Conservation (phyloP, 2,888 invertebrate species). For the Drosophila yooni region DNA sequence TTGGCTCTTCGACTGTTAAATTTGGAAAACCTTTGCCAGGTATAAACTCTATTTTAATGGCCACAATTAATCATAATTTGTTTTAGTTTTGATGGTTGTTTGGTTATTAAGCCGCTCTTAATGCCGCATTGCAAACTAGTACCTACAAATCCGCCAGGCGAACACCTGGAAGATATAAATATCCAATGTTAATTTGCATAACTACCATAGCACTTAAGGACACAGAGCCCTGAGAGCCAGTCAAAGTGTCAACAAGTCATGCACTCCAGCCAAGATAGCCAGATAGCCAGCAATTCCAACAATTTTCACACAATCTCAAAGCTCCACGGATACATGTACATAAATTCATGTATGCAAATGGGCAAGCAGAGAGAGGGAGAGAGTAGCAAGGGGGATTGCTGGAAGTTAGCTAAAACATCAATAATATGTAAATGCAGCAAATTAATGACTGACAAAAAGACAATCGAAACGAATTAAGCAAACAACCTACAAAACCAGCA, state of each 20-base stretch:
- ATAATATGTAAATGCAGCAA: constrained; percentile 81
- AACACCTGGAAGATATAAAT: constrained; percentile 71
- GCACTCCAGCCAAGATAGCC: constrained; percentile 31
- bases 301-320: constrained; percentile 68
- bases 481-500: constrained; percentile 71
- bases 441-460: constrained; percentile 82
- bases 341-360: constrained; percentile 67
- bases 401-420: constrained; percentile 58
- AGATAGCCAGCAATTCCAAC: constrained; percentile 20
- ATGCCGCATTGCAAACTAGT: constrained; percentile 11
- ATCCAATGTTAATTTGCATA: constrained; percentile 58
- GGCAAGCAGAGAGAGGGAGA: not conserved
- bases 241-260: constrained; percentile 66
- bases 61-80: constrained; percentile 79
- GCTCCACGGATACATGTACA: constrained; percentile 29
- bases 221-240: constrained; percentile 14
- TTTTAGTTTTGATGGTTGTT: constrained; percentile 54
- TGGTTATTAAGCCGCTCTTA: constrained; percentile 44
- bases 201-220: constrained; percentile 48
- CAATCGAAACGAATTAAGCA: constrained; percentile 81
- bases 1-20: constrained; percentile 45
- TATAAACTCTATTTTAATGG: constrained; percentile 76
- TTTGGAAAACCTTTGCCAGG: constrained; percentile 68
- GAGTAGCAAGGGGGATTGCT: not conserved
- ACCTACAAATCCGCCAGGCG: not conserved